These are phyloP conservation scores for Cryptus viduatorius DNA, from an alignment of 2,888 invertebrate genomes.

Conservation along the genomic window DNA sequence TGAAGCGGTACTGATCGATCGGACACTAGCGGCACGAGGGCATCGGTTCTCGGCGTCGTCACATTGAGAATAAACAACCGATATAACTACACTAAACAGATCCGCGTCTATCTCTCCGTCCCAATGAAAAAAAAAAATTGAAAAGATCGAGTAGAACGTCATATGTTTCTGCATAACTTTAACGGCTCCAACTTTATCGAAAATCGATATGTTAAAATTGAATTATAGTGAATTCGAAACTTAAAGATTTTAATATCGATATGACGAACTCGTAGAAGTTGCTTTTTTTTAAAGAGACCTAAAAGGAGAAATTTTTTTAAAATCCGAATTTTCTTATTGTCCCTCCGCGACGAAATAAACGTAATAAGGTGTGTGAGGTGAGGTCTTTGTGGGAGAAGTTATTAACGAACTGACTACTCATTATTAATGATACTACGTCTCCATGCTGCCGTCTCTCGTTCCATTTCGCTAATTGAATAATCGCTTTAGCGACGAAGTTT, in stretches of 20 bases:
- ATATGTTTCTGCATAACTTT: no score
- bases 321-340: not conserved
- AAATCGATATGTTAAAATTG: no score
- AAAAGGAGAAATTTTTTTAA: no score
- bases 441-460: not conserved
- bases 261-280: no score
- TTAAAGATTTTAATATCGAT: no score
- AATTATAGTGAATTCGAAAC: no score
- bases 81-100: constrained; percentile 9
- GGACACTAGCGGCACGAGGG: constrained; percentile 64
- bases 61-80: not conserved
- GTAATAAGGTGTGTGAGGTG: not conserved
- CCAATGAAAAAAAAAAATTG: not conserved
- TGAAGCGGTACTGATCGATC: constrained; percentile 57
- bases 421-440: not conserved
- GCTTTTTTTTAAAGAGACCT: no score
- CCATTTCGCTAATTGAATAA: constrained; percentile 23
- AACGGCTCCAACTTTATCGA: no score
- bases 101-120: not conserved
- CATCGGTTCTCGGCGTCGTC: constrained; percentile 51
- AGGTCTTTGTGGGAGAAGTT: not conserved
- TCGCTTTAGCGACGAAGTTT: constrained; percentile 32
- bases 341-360: constrained; percentile 18
- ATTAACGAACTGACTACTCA: constrained; percentile 34
- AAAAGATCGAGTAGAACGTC: not conserved